Conservation (phyloP, 2,113 vertebrate species). For the Perca fluviatilis region DNA sequence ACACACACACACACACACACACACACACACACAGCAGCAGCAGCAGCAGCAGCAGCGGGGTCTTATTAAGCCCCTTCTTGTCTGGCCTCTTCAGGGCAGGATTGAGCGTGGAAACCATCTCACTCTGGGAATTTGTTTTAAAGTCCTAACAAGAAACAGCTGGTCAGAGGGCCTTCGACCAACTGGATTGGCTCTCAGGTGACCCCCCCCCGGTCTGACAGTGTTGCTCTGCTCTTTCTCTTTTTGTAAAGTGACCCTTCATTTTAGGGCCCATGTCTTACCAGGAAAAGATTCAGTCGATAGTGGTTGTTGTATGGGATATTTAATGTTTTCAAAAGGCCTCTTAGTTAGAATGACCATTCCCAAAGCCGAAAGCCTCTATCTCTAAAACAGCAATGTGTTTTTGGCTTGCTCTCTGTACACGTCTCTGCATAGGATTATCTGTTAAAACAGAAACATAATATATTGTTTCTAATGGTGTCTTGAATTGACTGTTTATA, state of each 20-base stretch:
- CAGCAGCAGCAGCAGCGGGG: conserved; percentile 16
- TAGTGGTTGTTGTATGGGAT: background rate
- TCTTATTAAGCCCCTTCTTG: conserved; percentile 60
- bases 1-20: conserved; percentile 16
- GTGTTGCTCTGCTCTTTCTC: conserved; percentile 11
- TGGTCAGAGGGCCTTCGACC: conserved; percentile 64
- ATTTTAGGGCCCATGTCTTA: conserved; percentile 8
- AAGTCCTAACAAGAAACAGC: conserved; percentile 85
- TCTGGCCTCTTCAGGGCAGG: conserved; percentile 67
- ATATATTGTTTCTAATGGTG: background rate
- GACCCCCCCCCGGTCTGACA: conserved; percentile 10
- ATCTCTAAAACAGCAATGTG: background rate
- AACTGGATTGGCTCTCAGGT: conserved; percentile 62
- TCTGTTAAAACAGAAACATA: background rate
- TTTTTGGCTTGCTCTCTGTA: background rate
- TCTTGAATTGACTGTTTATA: too few species aligned
- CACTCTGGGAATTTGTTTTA: conserved; percentile 82
- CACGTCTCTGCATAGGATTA: too few species aligned
- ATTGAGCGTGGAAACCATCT: conserved; percentile 81
- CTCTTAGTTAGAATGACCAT: background rate
- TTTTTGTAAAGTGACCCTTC: conserved; percentile 14
- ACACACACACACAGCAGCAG: conserved; percentile 13
- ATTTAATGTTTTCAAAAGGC: background rate
- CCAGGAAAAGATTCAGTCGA: background rate
- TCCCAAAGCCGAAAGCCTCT: background rate